These are phyloP conservation scores for Melanchra persicariae DNA, from an alignment of 2,888 invertebrate genomes.

Conservation along the genomic window DNA sequence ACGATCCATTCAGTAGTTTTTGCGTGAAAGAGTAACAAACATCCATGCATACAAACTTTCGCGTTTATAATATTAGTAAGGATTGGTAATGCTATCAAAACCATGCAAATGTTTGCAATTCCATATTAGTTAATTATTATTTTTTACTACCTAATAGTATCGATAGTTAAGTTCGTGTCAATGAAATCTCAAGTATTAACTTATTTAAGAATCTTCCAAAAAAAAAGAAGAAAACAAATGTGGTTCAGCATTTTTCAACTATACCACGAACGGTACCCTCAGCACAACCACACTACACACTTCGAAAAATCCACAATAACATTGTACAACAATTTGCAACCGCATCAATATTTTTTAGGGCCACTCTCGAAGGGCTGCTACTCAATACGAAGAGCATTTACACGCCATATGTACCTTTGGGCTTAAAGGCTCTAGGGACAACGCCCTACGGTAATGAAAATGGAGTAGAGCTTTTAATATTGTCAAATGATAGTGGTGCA, in stretches of 20 bases:
- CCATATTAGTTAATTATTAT: too few species aligned
- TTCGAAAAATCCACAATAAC: constrained; percentile 57
- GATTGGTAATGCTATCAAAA: too few species aligned
- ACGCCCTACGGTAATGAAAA: constrained; percentile 81
- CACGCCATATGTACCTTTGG: constrained; percentile 89
- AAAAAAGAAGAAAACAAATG: not conserved
- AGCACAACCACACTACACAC: not conserved
- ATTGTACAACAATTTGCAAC: constrained; percentile 68
- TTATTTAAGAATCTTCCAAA: too few species aligned
- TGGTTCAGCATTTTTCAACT: not conserved
- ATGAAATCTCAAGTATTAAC: too few species aligned
- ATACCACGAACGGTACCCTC: not conserved
- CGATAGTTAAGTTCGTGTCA: too few species aligned
- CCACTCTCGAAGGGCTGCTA: constrained; percentile 69
- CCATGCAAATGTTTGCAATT: too few species aligned
- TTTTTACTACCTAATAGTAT: too few species aligned
- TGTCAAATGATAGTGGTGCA: constrained; percentile 63
- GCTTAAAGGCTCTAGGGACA: constrained; percentile 82
- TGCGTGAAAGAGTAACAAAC: too few species aligned
- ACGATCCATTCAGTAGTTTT: too few species aligned
- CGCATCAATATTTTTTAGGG: constrained; percentile 72
- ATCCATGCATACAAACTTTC: too few species aligned
- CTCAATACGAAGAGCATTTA: constrained; percentile 89
- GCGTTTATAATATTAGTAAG: too few species aligned
- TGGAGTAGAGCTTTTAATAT: constrained; percentile 71